Evolutionary conservation across 2,797 vertebrate genomes (phyloP), one percentile per base, ranked within the genome.

Genomic region (Otolemur crassicaudatus): DNA sequence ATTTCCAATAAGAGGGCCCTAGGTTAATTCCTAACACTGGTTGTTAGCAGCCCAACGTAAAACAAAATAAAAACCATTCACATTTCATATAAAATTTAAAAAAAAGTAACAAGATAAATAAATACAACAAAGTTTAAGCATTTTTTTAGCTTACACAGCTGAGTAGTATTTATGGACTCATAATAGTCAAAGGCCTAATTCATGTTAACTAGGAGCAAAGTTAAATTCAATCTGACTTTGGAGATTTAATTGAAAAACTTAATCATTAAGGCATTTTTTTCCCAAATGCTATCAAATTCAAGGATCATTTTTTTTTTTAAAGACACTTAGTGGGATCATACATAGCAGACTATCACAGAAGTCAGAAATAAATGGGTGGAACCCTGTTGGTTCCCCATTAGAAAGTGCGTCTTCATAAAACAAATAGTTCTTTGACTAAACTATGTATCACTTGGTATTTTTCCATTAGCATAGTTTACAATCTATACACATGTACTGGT

Each of bases 251-350:
- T 95, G 19, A 80, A 90, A 89, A 94, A 81, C 13, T 84, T 96
- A 37, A 97, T 90, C 86, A 94, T 98, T 98, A 98, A 99, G 98
- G 98, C 98, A 97, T 97, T 81, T 79, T 97, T 93, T 95, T 86
- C 91, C 67, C 67, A 96, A 97, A 98, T 90, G 92, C 84, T 69
- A 91, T 83, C 53, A 80, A 89, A 96, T 93, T 60, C 96, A 95
- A 94, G 90, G 89, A 69, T 97, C 83, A 89, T 77, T 82, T 76
- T 87, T 34, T 73, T 91, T 97, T 97, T 98, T 43, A 6, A 97
- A 98, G 98, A 98, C 98, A 98, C 98, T 97, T 98, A 85, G 96
- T 95, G 83, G 63, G 97, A 97, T 97, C 94, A 95, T 69, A 56
- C 1, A 43, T 53, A 90, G 14, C 13, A 92, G 97, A 98, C 96